Base-by-base conservation (phyloP, 2,113 vertebrate species). In the Procavia capensis region DNA sequence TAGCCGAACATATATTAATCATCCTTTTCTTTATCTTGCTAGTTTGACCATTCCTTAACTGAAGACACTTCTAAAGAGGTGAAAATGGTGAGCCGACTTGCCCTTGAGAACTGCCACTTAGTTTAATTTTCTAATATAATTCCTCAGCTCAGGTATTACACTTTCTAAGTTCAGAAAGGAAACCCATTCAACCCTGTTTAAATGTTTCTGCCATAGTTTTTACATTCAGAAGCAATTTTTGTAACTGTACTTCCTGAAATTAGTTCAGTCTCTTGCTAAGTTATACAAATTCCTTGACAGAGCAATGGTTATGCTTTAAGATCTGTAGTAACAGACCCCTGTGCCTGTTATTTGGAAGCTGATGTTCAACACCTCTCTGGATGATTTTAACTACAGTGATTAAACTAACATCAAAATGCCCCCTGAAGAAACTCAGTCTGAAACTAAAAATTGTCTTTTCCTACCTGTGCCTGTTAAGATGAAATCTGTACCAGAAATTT, bases 221-320 rank as follows among this genome's bases (percentile, higher is more conserved):
- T 68, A 27, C 34, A 20, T 85, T 94, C 54, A 86, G 39, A 88
- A 90, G 22, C 47, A 93, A 84, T 95, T 85, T 79, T 50, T 86
- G 24, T 88, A 85, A 90, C 59, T 85, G 4, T 66, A 88, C 47
- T 9, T 36, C 3, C 78, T 75, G 43, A 95, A 90, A 92, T 90
- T 85, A 36, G 19, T 82, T 95, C 27, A 68, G 81, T 85, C 41
- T 91, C 84, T 87, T 87, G 64, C 76, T 96, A 85, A 92, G 63
- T 87, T 96, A n/a, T 85, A 47, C 36, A 19, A 63, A 81, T 80
- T 93, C 22, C 34, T 83, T 88, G 45, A 96, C 10, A 70, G 61
- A 90, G 45, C 20, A 75, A 83, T 19, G 64, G 1, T 93, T 88
- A 50, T 29, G 22, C 54, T 88, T 95, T 70, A 84, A 0, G 4